Evolutionary conservation across 2,888 invertebrate genomes (phyloP), one percentile per base, ranked within the genome.

Genomic region (Scaptodrosophila latifasciaeformis): DNA sequence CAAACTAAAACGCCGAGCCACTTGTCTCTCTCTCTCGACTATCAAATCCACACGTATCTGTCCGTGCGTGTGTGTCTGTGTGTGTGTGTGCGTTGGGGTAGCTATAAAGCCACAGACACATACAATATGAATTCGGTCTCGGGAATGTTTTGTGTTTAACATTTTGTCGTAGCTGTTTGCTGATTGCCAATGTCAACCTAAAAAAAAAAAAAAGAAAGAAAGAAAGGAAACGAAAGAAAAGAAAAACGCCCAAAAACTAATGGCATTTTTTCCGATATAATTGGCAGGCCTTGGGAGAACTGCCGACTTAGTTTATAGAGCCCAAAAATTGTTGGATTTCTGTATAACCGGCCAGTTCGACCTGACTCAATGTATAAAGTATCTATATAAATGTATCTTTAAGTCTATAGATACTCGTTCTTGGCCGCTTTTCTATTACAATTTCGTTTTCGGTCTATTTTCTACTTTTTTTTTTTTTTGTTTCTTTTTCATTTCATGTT

Each of bases 191-290:
- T 37, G 37, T 37, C 37, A 37, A 37, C 17, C 17, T 12, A 12
- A 34, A 34, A n/a, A n/a, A n/a, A n/a, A n/a, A n/a, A n/a, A n/a
- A 31, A 13, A 2, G 10, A 31, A 5, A 34, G n/a, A 30, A 3
- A 30, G 30, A 6, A 4, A 30, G 1, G 30, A 12, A n/a, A n/a
- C 30, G n/a, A 30, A 10, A 30, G 30, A 30, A 12, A 9, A 37
- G 37, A 37, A 5, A 10, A 5, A 13, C 17, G 37, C 24, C 24
- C 24, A 7, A 7, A 7, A 24, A 17, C 49, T 34, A 49, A 42
- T 42, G 49, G 42, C 31, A 17, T 15, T 29, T 31, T 30, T n/a
- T 35, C 42, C 42, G 50, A 43, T 50, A 50, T 50, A 50, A 50
- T 50, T 50, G 50, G 43, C 50, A 44, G 18, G 34, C 31, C 50